Conservation (phyloP, 1,140 invertebrate species). For the Cardiocondyla obscurior region DNA sequence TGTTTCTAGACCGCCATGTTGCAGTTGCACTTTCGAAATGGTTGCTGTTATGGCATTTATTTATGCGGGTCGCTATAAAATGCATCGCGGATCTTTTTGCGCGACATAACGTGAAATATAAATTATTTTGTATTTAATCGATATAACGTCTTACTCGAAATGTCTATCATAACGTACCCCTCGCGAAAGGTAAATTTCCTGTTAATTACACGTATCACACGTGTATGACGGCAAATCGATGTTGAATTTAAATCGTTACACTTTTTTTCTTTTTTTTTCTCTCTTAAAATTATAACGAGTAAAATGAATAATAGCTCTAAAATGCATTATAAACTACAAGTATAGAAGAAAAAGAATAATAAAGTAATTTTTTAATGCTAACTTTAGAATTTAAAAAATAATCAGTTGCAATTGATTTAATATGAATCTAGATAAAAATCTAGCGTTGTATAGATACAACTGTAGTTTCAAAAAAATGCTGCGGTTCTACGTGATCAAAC, state of each 20-base stretch:
- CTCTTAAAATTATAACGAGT: neutral
- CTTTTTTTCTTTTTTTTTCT: neutral
- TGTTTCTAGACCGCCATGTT: constrained; percentile 42
- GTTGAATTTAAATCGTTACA: neutral
- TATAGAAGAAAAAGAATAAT: neutral
- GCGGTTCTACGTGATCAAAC: neutral
- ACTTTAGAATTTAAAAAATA: no score
- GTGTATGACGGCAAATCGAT: neutral
- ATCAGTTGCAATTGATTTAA: neutral
- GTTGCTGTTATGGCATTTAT: constrained; percentile 25
- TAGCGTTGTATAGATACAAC: neutral
- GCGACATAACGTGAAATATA: neutral
- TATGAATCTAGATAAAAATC: neutral
- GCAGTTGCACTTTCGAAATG: constrained; percentile 31
- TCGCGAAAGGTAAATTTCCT: constrained; percentile 4
- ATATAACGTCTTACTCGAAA: neutral
- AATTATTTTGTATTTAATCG: neutral
- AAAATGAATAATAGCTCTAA: neutral
- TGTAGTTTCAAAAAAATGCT: neutral
- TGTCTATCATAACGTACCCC: neutral
- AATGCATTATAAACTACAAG: no score
- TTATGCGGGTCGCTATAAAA: neutral
- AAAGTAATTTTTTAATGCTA: neutral
- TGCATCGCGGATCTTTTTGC: neutral
- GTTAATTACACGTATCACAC: neutral